Percentiles rank a stretch among this genome's conserved stretches.
phyloP scores from a whole-genome alignment of 2,113 vertebrate genomes.

The Lates calcarifer region DNA sequence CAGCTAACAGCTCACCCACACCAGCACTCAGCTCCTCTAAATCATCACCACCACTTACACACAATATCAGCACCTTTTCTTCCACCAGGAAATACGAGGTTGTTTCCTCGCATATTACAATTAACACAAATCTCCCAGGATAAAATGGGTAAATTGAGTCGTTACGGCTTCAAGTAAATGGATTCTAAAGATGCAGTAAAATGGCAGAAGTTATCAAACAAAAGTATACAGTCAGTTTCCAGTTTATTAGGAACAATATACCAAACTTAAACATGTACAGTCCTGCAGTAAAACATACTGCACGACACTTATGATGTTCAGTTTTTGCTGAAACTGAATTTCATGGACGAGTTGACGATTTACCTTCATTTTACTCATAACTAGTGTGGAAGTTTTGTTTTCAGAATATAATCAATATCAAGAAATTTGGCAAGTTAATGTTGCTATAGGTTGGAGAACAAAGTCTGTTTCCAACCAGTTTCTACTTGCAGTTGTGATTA shows the following conservation, averaged over 20 bases:
- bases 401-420: no score
- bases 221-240: not conserved
- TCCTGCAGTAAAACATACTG: no score
- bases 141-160: not conserved
- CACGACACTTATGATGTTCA: not conserved
- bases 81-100: slow-evolving; percentile 19
- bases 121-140: not conserved
- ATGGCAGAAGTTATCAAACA: not conserved
- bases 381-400: no score
- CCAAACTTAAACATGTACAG: no score
- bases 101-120: not conserved
- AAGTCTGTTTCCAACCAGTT: no score
- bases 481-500: not conserved
- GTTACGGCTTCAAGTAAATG: not conserved
- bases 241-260: no score
- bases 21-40: slow-evolving; percentile 38
- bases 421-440: no score
- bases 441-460: no score
- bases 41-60: slow-evolving; percentile 29
- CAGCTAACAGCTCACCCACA: slow-evolving; percentile 62
- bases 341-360: no score
- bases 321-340: not conserved
- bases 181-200: not conserved
- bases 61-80: slow-evolving; percentile 38
- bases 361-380: no score